These are phyloP conservation scores for Aythya baeri DNA, from an alignment of 2,113 vertebrate species.

Conservation along the genomic window DNA sequence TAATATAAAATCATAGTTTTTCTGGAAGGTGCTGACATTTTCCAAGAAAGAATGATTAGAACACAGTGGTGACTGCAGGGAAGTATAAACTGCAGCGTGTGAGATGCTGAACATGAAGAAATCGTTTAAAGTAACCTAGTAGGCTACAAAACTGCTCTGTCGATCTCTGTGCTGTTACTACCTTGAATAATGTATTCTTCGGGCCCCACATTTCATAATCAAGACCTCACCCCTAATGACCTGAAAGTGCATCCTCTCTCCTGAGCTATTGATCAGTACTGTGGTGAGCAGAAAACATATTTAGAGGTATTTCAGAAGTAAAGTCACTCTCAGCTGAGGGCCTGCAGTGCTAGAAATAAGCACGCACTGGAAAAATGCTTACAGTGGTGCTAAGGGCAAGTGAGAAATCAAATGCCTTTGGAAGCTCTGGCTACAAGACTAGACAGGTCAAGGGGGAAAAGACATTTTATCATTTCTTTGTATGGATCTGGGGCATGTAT, in stretches of 20 bases:
- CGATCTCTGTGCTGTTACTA: neutral
- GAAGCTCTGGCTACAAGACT: neutral
- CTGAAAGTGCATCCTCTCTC: neutral
- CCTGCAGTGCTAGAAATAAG: neutral
- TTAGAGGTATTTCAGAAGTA: neutral
- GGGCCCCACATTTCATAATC: neutral
- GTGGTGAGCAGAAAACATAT: neutral
- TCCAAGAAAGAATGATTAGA: neutral
- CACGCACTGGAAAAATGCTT: accelerated
- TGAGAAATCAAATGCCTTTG: neutral
- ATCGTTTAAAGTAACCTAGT: neutral
- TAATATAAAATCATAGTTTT: neutral
- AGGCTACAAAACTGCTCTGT: neutral
- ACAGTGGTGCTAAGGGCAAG: neutral
- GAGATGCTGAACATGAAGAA: neutral
- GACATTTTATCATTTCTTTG: neutral
- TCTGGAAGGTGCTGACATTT: neutral
- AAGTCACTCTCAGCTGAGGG: neutral
- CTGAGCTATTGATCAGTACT: neutral
- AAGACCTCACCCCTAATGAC: neutral
- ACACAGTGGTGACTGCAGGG: neutral
- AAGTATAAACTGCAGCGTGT: neutral
- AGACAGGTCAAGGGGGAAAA: neutral
- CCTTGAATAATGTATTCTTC: neutral
- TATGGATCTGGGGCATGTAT: accelerated